Evolutionary conservation across 2,888 invertebrate species (phyloP).

Genomic region (Apodemia hepburni): DNA sequence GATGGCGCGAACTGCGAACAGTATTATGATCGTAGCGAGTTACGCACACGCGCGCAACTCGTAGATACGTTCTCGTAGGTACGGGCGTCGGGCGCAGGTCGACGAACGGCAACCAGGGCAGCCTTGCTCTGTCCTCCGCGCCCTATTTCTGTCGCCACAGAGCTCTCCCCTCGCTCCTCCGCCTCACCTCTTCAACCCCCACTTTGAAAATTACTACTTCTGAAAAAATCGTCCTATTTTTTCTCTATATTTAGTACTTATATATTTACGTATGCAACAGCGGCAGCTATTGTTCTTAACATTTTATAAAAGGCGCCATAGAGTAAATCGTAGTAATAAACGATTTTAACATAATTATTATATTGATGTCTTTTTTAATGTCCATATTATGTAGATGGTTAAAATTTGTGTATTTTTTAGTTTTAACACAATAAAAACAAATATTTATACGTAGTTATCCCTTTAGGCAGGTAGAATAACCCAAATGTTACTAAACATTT

Average conservation of each 20-base stretch:
- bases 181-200: conserved; percentile 46
- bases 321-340: too few relatives aligned
- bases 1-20: conserved; percentile 42
- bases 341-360: too few relatives aligned
- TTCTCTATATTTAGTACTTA: not conserved
- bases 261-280: too few relatives aligned
- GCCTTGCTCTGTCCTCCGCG: conserved; percentile 79
- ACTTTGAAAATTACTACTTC: conserved; percentile 51
- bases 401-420: too few relatives aligned
- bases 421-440: too few relatives aligned
- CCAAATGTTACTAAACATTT: too few relatives aligned
- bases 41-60: conserved; percentile 41
- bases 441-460: too few relatives aligned
- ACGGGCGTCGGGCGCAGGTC: conserved; percentile 58
- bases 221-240: conserved; percentile 30
- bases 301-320: too few relatives aligned
- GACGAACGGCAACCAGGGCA: conserved; percentile 74
- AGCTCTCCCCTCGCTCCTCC: conserved; percentile 41
- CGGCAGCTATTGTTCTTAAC: too few relatives aligned
- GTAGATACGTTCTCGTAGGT: conserved; percentile 46
- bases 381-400: too few relatives aligned
- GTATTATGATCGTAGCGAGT: conserved; percentile 40
- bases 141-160: conserved; percentile 77
- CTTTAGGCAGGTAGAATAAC: too few relatives aligned
- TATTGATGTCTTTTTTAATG: too few relatives aligned